Conservation (phyloP, 2,888 invertebrate species). For the Amphipoea oculea region DNA sequence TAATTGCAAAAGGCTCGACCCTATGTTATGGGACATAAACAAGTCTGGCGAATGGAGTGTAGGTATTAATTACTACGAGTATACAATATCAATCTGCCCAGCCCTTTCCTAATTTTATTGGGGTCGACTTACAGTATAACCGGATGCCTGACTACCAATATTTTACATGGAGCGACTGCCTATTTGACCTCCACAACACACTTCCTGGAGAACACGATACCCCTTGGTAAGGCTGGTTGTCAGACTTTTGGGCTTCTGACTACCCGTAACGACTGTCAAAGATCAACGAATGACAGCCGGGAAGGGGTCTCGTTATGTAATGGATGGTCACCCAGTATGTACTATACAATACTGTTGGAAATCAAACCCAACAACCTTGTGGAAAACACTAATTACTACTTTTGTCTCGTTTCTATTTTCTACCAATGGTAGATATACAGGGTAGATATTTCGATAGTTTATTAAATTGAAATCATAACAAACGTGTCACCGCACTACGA, state of each 20-base stretch:
- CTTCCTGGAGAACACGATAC: too few relatives aligned
- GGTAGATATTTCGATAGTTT: too few relatives aligned
- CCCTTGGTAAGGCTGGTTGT: neutral
- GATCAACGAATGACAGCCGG: neutral
- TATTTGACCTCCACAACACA: too few relatives aligned
- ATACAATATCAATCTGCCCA: too few relatives aligned
- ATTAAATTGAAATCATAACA: too few relatives aligned
- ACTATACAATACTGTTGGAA: neutral
- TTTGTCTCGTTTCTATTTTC: neutral
- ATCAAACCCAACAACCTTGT: neutral
- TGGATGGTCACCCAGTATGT: neutral
- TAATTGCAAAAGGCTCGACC: too few relatives aligned
- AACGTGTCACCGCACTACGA: too few relatives aligned
- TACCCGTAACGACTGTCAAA: neutral
- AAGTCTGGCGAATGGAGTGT: neutral
- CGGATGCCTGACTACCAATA: too few relatives aligned
- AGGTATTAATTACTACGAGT: neutral
- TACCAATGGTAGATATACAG: neutral
- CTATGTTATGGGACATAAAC: neutral
- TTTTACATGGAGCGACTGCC: too few relatives aligned
- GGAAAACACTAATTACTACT: neutral
- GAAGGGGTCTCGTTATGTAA: neutral
- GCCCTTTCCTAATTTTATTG: too few relatives aligned
- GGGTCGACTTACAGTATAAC: too few relatives aligned
- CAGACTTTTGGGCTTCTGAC: neutral